Percentiles rank a stretch among this genome's conserved stretches.
These are phyloP conservation scores for Creontiades dilutus DNA, from an alignment of 2,888 invertebrate genomes.

Conservation along the genomic window DNA sequence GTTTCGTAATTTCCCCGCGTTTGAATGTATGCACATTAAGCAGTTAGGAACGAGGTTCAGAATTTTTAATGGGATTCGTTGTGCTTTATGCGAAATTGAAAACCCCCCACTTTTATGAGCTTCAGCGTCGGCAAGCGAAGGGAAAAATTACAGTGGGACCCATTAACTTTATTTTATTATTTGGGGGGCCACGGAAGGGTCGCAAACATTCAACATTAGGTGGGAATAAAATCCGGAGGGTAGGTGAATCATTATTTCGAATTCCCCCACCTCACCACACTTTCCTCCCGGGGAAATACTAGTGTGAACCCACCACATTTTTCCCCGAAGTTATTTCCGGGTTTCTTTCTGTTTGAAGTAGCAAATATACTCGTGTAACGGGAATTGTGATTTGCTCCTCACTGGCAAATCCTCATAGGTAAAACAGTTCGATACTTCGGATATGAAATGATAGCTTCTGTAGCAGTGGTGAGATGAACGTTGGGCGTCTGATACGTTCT, in stretches of 20 bases:
- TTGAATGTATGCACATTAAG: too few species aligned
- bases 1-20: too few species aligned
- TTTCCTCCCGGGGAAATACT: not conserved
- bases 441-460: too few species aligned
- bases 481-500: too few species aligned
- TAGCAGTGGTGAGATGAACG: too few species aligned
- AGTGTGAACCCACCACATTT: not conserved
- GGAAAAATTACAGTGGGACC: constrained; percentile 10
- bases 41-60: not conserved
- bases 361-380: too few species aligned
- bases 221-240: not conserved
- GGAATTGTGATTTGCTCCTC: too few species aligned
- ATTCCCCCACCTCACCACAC: not conserved
- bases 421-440: too few species aligned
- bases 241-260: constrained; percentile 13
- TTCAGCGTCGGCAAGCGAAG: not conserved
- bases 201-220: not conserved
- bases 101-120: constrained; percentile 1
- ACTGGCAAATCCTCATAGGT: too few species aligned
- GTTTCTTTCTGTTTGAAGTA: too few species aligned
- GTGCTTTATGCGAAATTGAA: not conserved
- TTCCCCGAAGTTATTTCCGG: not conserved
- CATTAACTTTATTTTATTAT: constrained; percentile 31
- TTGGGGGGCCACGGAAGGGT: not conserved
- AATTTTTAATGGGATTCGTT: constrained; percentile 27